Evolutionary conservation across 2,888 invertebrate species (phyloP), one percentile per base, ranked within the genome.

Genomic region (Tenthredo scrophulariae): DNA sequence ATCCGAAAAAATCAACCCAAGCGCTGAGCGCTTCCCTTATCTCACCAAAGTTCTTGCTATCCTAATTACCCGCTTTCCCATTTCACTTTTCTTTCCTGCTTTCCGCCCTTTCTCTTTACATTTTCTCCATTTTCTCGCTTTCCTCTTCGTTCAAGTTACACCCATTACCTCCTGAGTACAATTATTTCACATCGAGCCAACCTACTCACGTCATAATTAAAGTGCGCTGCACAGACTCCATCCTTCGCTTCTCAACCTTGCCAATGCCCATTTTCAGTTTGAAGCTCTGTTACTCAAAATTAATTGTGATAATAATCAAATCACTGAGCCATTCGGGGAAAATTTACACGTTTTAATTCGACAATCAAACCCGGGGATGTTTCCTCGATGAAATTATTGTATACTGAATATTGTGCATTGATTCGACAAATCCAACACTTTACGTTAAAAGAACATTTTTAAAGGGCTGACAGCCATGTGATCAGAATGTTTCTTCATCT

Each of bases 191-290:
- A 74, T 74, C 43, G 74, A 74, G 74, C 74, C 74, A 43, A 74
- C 67, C 74, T 74, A 74, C 74, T 74, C 74, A 74, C 43, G 74
- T 74, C 74, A 74, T 43, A 74, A 74, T 74, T 74, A 74, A 74
- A 74, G 74, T 74, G 43, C 74, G 74, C 74, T 74, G 74, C 74
- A 22, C 43, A 74, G 26, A n/a, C 74, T 43, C 43, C 43, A 13
- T 67, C 74, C 43, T 13, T 22, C n/a, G n/a, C n/a, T 4, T 26
- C 29, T 43, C 13, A 74, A 43, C 22, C 13, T 26, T 7, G 46
- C 46, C 15, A 26, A 33, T 70, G 6, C n/a, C 37, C n/a, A 22
- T 74, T 74, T 74, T 40, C 40, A 74, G 13, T 74, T 22, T 22
- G 22, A 40, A 43, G 2, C 43, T 26, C 3, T 67, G 26, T 33